phyloP scores from a whole-genome alignment of 2,113 vertebrate species.

The Plectropomus leopardus region DNA sequence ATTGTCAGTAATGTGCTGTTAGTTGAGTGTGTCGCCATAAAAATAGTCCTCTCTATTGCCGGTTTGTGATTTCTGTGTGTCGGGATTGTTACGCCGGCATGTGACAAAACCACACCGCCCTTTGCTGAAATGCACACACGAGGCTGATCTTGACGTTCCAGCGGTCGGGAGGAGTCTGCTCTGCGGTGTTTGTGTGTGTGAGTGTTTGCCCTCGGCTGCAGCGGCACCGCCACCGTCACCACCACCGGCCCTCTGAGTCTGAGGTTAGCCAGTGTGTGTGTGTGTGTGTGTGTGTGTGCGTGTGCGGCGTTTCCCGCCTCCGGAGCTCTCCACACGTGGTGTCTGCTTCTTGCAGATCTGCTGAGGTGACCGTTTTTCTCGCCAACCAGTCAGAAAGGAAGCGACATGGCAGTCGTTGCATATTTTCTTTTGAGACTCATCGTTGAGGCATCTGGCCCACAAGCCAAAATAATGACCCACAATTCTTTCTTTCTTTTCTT shows the following conservation, averaged over 20 bases:
- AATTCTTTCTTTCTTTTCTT: conserved; percentile 36
- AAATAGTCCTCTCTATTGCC: conserved; percentile 59
- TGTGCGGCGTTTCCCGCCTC: conserved; percentile 26
- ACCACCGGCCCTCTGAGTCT: conserved; percentile 46
- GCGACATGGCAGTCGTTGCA: conserved; percentile 80
- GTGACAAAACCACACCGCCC: conserved; percentile 38
- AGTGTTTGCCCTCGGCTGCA: conserved; percentile 59
- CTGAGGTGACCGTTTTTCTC: conserved; percentile 64
- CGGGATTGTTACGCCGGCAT: conserved; percentile 35
- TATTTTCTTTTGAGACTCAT: conserved; percentile 77
- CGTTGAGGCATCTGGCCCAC: conserved; percentile 64
- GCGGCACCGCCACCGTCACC: conserved; percentile 34
- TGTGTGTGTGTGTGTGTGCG: no score
- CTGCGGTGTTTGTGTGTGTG: conserved; percentile 57
- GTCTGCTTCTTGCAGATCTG: conserved; percentile 40
- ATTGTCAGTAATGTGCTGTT: conserved; percentile 70
- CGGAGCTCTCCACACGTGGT: conserved; percentile 23
- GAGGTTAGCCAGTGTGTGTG: conserved; percentile 49
- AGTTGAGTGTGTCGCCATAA: conserved; percentile 44
- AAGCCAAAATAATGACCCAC: conserved; percentile 70
- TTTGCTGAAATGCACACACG: conserved; percentile 33
- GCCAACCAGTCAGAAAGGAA: conserved; percentile 50
- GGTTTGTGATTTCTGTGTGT: conserved; percentile 40
- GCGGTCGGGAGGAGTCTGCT: conserved; percentile 61
- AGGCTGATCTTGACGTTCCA: conserved; percentile 30